Percentiles rank a stretch among this genome's conserved stretches.
These are phyloP conservation scores for Vireo altiloquus DNA, from an alignment of 2,113 vertebrate species.

Conservation along the genomic window DNA sequence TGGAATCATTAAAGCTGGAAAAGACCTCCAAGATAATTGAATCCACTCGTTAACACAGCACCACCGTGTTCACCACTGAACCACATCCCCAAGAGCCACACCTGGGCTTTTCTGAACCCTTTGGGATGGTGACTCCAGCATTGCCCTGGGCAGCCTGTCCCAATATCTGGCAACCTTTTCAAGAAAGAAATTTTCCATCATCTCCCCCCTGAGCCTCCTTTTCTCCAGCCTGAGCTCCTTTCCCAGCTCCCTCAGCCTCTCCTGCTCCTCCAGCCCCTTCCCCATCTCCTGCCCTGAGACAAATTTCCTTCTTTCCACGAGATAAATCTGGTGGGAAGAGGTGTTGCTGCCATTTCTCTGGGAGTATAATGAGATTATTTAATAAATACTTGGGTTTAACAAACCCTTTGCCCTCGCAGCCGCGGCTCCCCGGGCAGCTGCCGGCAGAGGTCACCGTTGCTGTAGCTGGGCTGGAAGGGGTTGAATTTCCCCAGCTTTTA, in stretches of 20 bases:
- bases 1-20: not conserved
- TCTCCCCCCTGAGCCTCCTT: not conserved
- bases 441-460: conserved; percentile 56
- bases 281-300: not conserved
- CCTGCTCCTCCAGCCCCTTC: not conserved
- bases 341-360: not conserved
- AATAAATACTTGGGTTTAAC: not conserved
- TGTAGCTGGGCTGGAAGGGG: not conserved
- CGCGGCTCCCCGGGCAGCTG: not conserved
- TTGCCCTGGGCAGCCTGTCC: not conserved
- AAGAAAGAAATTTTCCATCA: not conserved
- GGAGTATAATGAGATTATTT: not conserved
- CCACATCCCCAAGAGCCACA: not conserved
- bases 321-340: not conserved
- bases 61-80: not conserved
- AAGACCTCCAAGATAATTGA: not conserved
- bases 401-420: not conserved
- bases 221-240: not conserved
- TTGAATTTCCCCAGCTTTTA: not conserved
- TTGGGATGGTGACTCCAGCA: not conserved
- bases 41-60: not conserved
- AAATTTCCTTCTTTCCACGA: not conserved
- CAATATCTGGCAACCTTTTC: not conserved
- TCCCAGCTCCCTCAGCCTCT: not conserved
- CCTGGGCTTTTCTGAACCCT: not conserved